A percentile compares a stretch with the other conserved stretches of the same genome.
Conservation (phyloP, 2,797 vertebrate species). For the Acanthopagrus latus region DNA sequence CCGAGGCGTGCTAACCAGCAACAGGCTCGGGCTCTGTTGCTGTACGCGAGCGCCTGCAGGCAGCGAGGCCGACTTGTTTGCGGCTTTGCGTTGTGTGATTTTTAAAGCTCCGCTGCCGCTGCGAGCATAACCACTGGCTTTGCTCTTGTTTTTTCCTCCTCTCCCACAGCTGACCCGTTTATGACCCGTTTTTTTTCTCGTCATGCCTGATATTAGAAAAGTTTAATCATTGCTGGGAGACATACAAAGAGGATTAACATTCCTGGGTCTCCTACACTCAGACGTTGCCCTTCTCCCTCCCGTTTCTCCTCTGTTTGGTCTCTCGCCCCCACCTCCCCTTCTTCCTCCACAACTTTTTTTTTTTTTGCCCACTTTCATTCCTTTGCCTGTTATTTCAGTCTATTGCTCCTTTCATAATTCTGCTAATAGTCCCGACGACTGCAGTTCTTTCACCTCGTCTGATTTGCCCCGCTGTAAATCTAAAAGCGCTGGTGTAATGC, state of each 20-base stretch:
- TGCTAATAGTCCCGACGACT: background rate
- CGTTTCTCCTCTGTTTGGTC: constrained; percentile 56
- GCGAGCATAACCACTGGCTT: constrained; percentile 58
- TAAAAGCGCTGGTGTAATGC: constrained; percentile 3
- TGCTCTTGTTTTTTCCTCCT: constrained; percentile 63
- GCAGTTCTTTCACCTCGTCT: background rate
- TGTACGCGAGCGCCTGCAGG: constrained; percentile 36
- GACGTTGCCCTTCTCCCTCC: constrained; percentile 76
- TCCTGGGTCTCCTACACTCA: constrained; percentile 81
- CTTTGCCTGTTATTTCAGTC: constrained; percentile 21
- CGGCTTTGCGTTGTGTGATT: constrained; percentile 58
- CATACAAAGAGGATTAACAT: constrained; percentile 87
- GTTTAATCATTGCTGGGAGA: constrained; percentile 85
- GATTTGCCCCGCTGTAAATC: background rate
- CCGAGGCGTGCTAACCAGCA: constrained; percentile 20
- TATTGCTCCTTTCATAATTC: constrained; percentile 14
- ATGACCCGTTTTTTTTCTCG: constrained; percentile 78
- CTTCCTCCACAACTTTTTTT: constrained; percentile 31
- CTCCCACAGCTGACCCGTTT: constrained; percentile 75
- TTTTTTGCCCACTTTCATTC: constrained; percentile 47
- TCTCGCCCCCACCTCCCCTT: constrained; percentile 17
- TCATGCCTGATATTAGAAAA: constrained; percentile 83
- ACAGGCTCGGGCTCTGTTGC: constrained; percentile 33
- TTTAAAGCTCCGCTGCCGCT: constrained; percentile 51
- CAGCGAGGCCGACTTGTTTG: constrained; percentile 44